Conservation (phyloP, 2,797 vertebrate species). For the Gastrophryne carolinensis region DNA sequence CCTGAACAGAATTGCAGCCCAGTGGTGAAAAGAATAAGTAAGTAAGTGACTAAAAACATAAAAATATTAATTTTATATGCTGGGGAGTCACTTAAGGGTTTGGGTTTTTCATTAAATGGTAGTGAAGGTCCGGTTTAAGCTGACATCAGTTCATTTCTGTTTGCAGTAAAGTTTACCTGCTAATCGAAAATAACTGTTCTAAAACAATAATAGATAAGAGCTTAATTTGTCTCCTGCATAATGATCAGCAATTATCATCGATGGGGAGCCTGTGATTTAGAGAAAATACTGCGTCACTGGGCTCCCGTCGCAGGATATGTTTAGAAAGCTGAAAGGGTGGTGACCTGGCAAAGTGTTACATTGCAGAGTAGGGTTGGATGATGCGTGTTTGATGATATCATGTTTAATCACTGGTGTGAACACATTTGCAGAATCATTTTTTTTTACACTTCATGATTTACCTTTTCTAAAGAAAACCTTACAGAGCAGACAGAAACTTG, state of each 20-base stretch:
- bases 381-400: neutral
- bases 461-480: too few species aligned
- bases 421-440: too few species aligned
- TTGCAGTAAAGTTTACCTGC: neutral
- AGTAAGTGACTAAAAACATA: too few species aligned
- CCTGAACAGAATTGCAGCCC: too few species aligned
- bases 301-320: conserved; percentile 1
- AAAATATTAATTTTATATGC: too few species aligned
- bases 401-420: conserved; percentile 1
- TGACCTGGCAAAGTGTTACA: neutral
- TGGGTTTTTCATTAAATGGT: too few species aligned
- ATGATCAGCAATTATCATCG: conserved; percentile 37
- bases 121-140: too few species aligned
- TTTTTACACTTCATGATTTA: too few species aligned
- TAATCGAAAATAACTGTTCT: conserved; percentile 39
- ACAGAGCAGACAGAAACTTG: too few species aligned
- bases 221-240: conserved; percentile 34
- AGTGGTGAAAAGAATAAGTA: too few species aligned
- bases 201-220: conserved; percentile 17
- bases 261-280: conserved; percentile 36
- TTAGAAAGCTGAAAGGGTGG: conserved; percentile 11
- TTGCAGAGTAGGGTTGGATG: neutral
- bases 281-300: conserved; percentile 21
- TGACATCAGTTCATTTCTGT: neutral
- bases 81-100: too few species aligned